phyloP scores from a whole-genome alignment of 2,888 invertebrate species.

The Cyaniris semiargus region DNA sequence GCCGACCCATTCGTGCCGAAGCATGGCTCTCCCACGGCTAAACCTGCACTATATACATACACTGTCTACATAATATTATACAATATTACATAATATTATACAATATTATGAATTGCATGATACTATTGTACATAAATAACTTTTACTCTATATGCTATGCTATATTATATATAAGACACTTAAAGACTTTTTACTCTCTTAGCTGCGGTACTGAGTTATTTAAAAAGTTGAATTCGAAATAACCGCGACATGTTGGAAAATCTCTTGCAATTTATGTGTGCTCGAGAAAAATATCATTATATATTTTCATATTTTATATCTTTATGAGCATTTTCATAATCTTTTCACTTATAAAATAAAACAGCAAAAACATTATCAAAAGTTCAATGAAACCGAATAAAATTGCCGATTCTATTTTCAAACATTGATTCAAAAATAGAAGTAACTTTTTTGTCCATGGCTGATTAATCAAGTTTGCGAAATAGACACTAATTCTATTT shows the following conservation, averaged over 20 bases:
- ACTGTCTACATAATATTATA: too few relatives aligned
- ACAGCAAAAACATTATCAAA: background rate
- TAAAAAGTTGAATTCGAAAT: constrained; percentile 2
- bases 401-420: constrained; percentile 10
- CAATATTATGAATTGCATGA: too few relatives aligned
- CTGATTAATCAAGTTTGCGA: constrained; percentile 1
- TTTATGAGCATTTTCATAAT: background rate
- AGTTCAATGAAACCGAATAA: background rate
- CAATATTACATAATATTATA: too few relatives aligned
- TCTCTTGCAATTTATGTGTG: background rate
- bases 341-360: background rate
- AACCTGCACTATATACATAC: too few relatives aligned
- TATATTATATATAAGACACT: too few relatives aligned
- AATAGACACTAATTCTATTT: constrained; percentile 25
- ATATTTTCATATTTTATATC: background rate
- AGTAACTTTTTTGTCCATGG: constrained; percentile 11
- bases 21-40: too few relatives aligned
- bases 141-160: too few relatives aligned
- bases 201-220: background rate
- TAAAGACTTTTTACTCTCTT: background rate
- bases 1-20: too few relatives aligned
- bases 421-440: background rate
- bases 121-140: too few relatives aligned
- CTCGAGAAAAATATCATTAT: background rate
- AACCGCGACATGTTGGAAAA: background rate